These are phyloP conservation scores for Zeus faber DNA, from an alignment of 2,113 vertebrate genomes.

Conservation along the genomic window DNA sequence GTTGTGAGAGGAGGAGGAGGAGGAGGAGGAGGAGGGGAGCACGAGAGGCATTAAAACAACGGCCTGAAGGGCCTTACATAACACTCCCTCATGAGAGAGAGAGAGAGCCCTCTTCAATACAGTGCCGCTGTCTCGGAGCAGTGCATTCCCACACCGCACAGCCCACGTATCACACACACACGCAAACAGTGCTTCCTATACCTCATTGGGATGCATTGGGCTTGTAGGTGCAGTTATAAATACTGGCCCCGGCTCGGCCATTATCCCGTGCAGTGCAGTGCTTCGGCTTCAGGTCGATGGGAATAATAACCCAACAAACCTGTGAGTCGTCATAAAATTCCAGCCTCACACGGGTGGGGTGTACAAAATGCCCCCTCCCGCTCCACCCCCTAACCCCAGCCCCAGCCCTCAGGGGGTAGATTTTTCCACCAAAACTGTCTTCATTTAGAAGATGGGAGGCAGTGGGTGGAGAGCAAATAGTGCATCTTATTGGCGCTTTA, in stretches of 20 bases:
- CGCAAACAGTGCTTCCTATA: slow-evolving; percentile 26
- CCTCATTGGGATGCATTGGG: no score
- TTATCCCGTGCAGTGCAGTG: slow-evolving; percentile 33
- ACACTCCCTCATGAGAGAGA: slow-evolving; percentile 27
- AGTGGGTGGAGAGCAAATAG: no score
- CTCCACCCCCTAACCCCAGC: background rate
- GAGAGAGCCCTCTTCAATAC: slow-evolving; percentile 31
- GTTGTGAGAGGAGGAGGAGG: slow-evolving; percentile 1
- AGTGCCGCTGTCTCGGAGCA: slow-evolving; percentile 24
- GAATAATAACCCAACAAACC: background rate
- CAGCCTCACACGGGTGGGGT: background rate
- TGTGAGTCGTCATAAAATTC: no score
- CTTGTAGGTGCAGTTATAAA: no score
- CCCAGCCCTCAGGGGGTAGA: no score
- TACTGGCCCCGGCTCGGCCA: no score
- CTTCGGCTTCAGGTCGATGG: slow-evolving; percentile 7
- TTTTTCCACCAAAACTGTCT: no score
- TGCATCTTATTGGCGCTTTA: no score
- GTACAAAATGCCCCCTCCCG: background rate
- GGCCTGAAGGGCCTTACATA: slow-evolving; percentile 52
- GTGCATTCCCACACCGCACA: slow-evolving; percentile 46
- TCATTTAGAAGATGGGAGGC: no score
- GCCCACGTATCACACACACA: slow-evolving; percentile 8
- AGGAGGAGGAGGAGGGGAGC: slow-evolving; percentile 16
- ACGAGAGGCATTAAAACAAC: slow-evolving; percentile 40